Base-by-base conservation (phyloP, 30 jellyfish, hydroid and myxozoan species). In the Aurelia sp. region DNA sequence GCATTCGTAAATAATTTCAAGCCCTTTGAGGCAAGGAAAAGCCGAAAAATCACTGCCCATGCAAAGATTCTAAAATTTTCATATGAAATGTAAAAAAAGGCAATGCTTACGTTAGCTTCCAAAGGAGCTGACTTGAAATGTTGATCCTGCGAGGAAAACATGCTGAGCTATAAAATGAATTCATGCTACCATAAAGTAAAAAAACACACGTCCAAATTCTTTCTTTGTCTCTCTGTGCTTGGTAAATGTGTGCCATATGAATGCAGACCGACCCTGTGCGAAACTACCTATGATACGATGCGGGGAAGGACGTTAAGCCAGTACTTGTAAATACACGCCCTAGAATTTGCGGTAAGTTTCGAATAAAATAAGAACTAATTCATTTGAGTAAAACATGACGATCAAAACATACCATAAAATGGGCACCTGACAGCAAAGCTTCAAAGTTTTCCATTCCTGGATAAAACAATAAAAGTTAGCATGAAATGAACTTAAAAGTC, bases 381-480 rank as follows among this genome's bases (percentile, higher is more conserved):
- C 52, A 66, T n/a, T 70, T 17, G 16, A 4, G 23, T 22, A 30
- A 64, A 62, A 11, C 27, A 35, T 9, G 6, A 20, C 19, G 55
- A 44, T 9, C 55, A 44, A 44, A 44, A 44, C 82, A 65, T 67
- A 89, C 99, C 98, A 96, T 96, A 78, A 74, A 87, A 89, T 96
- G 98, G 59, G 98, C 99, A 21, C 99, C 99, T 0, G 91, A 57
- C 31, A 96, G 92, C 82, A 96, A 79, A 10, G 91, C 79, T 58
- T 91, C 98, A 66, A 96, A 96, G 63, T 96, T 92, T 13, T 85
- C 97, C 98, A 95, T 89, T 13, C 99, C 99, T 93, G 20, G n/a
- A 63, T n/a, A 69, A 18, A 64, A 52, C 13, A 62, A 61, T 35
- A 9, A 59, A 13, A 15, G 30, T 55, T 61, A 23, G 3, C 55